phyloP scores from a whole-genome alignment of 2,888 invertebrate genomes.

The Invenusta paracnida region DNA sequence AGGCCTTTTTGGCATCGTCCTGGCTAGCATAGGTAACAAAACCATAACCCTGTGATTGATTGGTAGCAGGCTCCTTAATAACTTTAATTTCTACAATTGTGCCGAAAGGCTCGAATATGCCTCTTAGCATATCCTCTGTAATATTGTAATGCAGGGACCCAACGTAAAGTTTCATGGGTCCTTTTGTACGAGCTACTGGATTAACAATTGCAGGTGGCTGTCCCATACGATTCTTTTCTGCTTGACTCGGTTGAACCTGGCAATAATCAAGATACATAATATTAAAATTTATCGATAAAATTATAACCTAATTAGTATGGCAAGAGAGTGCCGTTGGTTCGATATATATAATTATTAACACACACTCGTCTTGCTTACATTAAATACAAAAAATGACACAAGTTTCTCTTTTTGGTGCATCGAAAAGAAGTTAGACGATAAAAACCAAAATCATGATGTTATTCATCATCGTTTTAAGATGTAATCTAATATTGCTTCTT shows the following conservation, averaged over 20 bases:
- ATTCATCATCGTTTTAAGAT: no score
- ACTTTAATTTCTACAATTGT: slow-evolving; percentile 69
- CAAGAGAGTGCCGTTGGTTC: no score
- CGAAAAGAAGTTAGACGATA: no score
- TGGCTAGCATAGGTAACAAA: slow-evolving; percentile 93
- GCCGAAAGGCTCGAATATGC: slow-evolving; percentile 97
- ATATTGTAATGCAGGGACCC: slow-evolving; percentile 97
- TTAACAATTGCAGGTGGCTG: slow-evolving; percentile 43
- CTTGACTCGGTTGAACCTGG: slow-evolving; percentile 92
- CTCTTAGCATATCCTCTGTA: slow-evolving; percentile 93
- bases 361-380: no score
- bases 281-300: no score
- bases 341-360: no score
- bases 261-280: no score
- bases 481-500: no score
- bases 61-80: slow-evolving; percentile 88
- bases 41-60: slow-evolving; percentile 91
- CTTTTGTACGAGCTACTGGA: slow-evolving; percentile 56
- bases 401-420: no score
- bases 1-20: slow-evolving; percentile 92
- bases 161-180: slow-evolving; percentile 92
- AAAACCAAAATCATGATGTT: no score
- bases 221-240: slow-evolving; percentile 67
- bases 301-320: no score
- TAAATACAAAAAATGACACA: no score